Evolutionary conservation across 2,113 vertebrate genomes (phyloP).

Genomic region (Leucopsar rothschildi): DNA sequence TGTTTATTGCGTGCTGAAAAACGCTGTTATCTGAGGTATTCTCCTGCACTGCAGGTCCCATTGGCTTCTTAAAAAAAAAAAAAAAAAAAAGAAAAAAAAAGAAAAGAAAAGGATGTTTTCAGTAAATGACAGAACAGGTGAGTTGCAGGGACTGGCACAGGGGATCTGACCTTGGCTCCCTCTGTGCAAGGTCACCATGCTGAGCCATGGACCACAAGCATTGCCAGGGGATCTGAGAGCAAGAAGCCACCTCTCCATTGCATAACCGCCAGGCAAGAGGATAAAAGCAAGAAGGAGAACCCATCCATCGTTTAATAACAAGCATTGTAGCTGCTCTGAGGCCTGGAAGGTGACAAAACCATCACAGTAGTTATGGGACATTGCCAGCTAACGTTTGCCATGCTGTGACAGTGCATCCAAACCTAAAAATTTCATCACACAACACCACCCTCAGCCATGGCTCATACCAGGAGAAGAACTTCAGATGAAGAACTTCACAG

Average conservation of each 20-base stretch:
- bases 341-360: background rate
- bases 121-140: background rate
- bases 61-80: background rate
- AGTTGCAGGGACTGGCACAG: rapidly evolving
- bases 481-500: background rate
- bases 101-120: rapidly evolving
- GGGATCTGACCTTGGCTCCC: background rate
- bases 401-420: background rate
- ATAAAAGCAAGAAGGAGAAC: background rate
- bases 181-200: rapidly evolving
- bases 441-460: background rate
- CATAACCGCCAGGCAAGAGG: background rate
- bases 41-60: background rate
- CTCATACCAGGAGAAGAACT: background rate
- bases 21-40: background rate
- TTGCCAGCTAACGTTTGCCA: background rate
- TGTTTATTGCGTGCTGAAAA: background rate
- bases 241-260: background rate
- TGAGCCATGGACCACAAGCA: background rate
- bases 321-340: background rate
- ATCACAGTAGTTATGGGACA: rapidly evolving
- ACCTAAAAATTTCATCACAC: background rate
- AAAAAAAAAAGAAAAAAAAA: background rate
- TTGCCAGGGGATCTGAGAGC: rapidly evolving
- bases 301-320: background rate